Percentiles rank a stretch among this genome's conserved stretches.
These are phyloP conservation scores for Thunnus thynnus DNA, from an alignment of 2,113 vertebrate genomes.

Conservation along the genomic window DNA sequence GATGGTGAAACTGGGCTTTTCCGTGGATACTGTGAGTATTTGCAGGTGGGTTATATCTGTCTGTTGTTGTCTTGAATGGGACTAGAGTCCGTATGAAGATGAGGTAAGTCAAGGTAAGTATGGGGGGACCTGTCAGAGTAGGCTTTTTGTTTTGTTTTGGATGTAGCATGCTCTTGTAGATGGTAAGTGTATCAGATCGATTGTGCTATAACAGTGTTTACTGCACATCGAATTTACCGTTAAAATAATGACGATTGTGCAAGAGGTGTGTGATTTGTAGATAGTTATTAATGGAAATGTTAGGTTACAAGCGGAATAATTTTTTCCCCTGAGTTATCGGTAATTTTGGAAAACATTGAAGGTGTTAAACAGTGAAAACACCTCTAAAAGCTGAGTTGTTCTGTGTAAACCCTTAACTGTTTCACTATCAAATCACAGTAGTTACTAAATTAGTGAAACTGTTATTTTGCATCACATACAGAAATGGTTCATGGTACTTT, in stretches of 20 bases:
- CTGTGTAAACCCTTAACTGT: background rate
- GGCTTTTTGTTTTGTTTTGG: background rate
- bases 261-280: background rate
- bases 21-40: constrained; percentile 82
- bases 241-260: background rate
- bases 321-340: too few species aligned
- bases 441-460: background rate
- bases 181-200: background rate
- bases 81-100: constrained; percentile 59
- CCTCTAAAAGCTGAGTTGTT: background rate
- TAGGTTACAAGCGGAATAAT: too few species aligned
- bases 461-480: too few species aligned
- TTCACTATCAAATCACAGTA: background rate
- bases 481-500: too few species aligned
- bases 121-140: constrained; percentile 68
- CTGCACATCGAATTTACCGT: background rate
- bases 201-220: background rate
- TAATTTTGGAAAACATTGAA: background rate
- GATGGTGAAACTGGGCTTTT: constrained; percentile 40
- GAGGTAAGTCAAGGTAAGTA: constrained; percentile 82
- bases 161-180: background rate
- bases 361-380: background rate
- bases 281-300: background rate
- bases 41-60: constrained; percentile 83
- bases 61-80: constrained; percentile 77